These are phyloP conservation scores for Cancer borealis DNA, from an alignment of 2,888 invertebrate genomes.

Conservation along the genomic window DNA sequence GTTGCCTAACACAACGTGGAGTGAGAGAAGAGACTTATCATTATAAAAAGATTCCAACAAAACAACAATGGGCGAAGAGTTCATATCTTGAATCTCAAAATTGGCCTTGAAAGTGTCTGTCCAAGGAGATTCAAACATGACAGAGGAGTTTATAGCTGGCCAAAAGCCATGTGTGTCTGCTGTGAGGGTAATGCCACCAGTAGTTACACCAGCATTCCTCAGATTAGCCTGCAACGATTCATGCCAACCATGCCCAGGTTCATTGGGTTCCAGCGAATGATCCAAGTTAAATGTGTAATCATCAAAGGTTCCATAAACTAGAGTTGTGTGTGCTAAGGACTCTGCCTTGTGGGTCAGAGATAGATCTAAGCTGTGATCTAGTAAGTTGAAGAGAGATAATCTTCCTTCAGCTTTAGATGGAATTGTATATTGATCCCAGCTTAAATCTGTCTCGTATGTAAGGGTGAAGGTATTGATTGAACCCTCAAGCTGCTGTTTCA, in stretches of 20 bases:
- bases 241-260: constrained; percentile 24
- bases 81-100: not conserved
- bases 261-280: constrained; percentile 10
- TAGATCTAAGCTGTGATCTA: constrained; percentile 61
- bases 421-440: constrained; percentile 35
- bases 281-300: constrained; percentile 47
- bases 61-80: not conserved
- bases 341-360: constrained; percentile 41
- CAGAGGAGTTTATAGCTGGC: constrained; percentile 35
- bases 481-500: constrained; percentile 56
- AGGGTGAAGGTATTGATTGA: constrained; percentile 59
- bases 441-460: constrained; percentile 44
- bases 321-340: not conserved
- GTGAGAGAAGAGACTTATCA: constrained; percentile 16
- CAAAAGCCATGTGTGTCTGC: not conserved
- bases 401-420: constrained; percentile 47
- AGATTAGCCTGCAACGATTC: not conserved
- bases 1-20: not conserved
- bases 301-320: constrained; percentile 48
- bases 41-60: constrained; percentile 25
- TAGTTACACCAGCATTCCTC: constrained; percentile 42
- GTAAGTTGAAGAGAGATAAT: constrained; percentile 53
- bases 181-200: constrained; percentile 24
- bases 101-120: constrained; percentile 18
- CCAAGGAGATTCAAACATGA: constrained; percentile 61